Evolutionary conservation across 2,888 invertebrate genomes (phyloP), one percentile per base, ranked within the genome.

Genomic region (Leptura quadrifasciata): DNA sequence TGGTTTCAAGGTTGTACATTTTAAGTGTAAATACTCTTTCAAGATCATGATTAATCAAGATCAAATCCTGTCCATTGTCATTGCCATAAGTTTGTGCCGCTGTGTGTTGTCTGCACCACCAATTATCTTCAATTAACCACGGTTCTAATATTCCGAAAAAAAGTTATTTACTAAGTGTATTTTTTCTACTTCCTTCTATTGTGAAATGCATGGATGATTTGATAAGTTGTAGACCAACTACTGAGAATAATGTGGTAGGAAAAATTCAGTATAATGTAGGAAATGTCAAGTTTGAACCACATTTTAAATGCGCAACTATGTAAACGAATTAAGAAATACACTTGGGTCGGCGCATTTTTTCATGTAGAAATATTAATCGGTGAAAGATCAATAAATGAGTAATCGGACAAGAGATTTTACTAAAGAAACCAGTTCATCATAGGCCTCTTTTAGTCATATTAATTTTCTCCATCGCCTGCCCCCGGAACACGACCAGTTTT

Each of bases 31-130:
- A 17, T 24, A 52, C 65, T 52, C 57, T 67, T 52, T 54, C 65
- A 67, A 67, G 47, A 52, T 67, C 52, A 52, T n/a, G 27, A 27
- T 31, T 17, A 65, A 65, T 21, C 18, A 21, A 52, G 64, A 65
- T 18, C 47, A 47, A 67, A 67, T 67, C 65, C 65, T 21, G 65
- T 15, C 21, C 21, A 65, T 21, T 21, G 21, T 65, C 47, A 39
- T 61, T 4, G 17, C 1, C 6, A 21, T 57, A 20, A 21, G 15
- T 15, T 47, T 15, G 3, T n/a, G n/a, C n/a, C n/a, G n/a, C n/a
- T n/a, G n/a, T n/a, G 5, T 47, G 47, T 47, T 12, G 47, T 47
- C 47, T 47, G n/a, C 58, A n/a, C 31, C 27, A 8, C 31, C 10
- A 61, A 17, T 61, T 17, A 31, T 17, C 31, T 61, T 17, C 60